Conservation (phyloP, 2,797 vertebrate species). For the Allobates femoralis region DNA sequence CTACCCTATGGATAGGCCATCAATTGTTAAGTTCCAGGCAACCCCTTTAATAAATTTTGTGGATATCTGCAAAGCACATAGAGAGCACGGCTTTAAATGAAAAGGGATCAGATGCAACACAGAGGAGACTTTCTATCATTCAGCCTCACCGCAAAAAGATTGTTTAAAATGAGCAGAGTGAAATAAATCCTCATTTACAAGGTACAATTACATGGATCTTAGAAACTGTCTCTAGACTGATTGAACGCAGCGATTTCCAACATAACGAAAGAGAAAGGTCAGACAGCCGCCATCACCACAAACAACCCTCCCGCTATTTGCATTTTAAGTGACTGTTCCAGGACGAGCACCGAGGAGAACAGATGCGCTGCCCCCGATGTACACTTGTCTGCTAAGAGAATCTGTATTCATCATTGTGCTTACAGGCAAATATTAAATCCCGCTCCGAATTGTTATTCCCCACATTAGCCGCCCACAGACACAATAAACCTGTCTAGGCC, state of each 20-base stretch:
- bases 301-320: slow-evolving; percentile 1
- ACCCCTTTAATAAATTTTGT: no score
- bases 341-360: not conserved
- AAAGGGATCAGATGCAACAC: not conserved
- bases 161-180: not conserved
- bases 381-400: not conserved
- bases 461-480: not conserved
- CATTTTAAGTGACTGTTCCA: not conserved
- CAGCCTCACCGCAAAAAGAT: not conserved
- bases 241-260: not conserved
- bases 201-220: slow-evolving; percentile 17
- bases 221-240: not conserved
- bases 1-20: no score
- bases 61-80: not conserved
- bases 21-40: no score
- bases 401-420: slow-evolving; percentile 3
- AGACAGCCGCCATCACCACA: not conserved
- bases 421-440: not conserved
- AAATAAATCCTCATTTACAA: not conserved
- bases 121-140: not conserved
- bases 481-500: not conserved
- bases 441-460: not conserved
- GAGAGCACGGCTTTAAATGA: not conserved
- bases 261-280: not conserved
- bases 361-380: not conserved